Evolutionary conservation across 1,140 invertebrate genomes (phyloP), one percentile per base, ranked within the genome.

Genomic region (Lanistes nyassanus): DNA sequence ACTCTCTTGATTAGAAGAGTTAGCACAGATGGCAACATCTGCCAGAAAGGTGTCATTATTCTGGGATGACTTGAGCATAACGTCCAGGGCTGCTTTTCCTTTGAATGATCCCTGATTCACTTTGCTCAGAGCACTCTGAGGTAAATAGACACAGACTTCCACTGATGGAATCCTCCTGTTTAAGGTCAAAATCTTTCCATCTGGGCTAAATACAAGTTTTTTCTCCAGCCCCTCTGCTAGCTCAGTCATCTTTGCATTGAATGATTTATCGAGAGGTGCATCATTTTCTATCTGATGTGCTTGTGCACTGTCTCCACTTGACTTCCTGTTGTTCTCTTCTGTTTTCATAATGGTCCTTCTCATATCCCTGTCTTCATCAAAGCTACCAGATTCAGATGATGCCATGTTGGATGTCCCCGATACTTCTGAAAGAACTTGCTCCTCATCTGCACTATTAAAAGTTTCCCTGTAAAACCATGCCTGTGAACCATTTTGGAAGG

Each of bases 121-220:
- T 26, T 42, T 67, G 64, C 23, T 62, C 37, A 65, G 29, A 29
- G 26, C 55, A 34, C 31, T 13, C 39, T 53, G 31, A 9, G 31
- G 65, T 55, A 76, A n/a, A 60, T 51, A 47, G n/a, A 68, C 37
- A 31, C 62, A 31, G 13, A 53, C 31, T 42, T 64, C 60, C 6
- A 47, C 56, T 9, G 19, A 23, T 19, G 51, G 16, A 34, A 58
- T n/a, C 6, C 60, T 23, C 53, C 16, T 60, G 34, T 29, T 19
- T 0, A 66, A 69, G 9, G 31, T n/a, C 29, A 67, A 26, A n/a
- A 39, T 51, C 23, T 66, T 53, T 26, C 67, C 47, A 26, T 76
- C 65, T 37, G 76, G 76, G 29, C 69, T 77, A 37, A 77, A 77
- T 5, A 77, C 42, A 7, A 77, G 62, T 51, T 77, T 77, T 21